phyloP scores from a whole-genome alignment of 2,888 invertebrate species.

The Melinaea menophilus region DNA sequence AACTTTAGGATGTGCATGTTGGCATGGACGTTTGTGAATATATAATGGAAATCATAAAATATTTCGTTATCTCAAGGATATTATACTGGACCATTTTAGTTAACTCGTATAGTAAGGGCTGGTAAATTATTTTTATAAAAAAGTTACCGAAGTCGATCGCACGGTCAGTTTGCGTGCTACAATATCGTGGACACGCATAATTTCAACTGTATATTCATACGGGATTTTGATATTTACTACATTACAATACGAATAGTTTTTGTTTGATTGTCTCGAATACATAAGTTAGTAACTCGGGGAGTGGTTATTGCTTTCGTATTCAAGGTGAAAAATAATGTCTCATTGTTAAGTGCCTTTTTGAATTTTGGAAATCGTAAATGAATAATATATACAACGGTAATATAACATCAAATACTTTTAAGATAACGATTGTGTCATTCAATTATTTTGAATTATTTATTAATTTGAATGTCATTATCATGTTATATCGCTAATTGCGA shows the following conservation, averaged over 20 bases:
- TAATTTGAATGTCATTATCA: neutral
- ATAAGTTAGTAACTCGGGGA: conserved; percentile 31
- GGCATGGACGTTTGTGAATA: too few relatives aligned
- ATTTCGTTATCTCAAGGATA: conserved; percentile 6
- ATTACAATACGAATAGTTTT: conserved; percentile 14
- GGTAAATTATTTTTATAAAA: conserved; percentile 31
- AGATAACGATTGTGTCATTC: neutral
- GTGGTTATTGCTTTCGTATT: conserved; percentile 36
- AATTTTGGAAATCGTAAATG: conserved; percentile 24
- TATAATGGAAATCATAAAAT: neutral
- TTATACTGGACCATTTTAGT: conserved; percentile 17
- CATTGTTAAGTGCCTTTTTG: conserved; percentile 40
- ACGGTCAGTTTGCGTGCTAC: conserved; percentile 37
- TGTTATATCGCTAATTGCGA: neutral
- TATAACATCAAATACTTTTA: neutral
- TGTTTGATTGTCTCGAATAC: conserved; percentile 11
- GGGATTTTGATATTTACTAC: conserved; percentile 11
- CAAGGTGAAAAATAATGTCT: conserved; percentile 45
- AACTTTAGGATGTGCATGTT: too few relatives aligned
- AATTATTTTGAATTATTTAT: neutral
- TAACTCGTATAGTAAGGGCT: conserved; percentile 17
- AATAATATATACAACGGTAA: neutral
- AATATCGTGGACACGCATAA: conserved; percentile 36
- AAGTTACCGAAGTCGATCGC: conserved; percentile 26
- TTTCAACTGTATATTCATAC: conserved; percentile 8